These are phyloP conservation scores for Eupithecia exiguata DNA, from an alignment of 2,888 invertebrate genomes.

Conservation along the genomic window DNA sequence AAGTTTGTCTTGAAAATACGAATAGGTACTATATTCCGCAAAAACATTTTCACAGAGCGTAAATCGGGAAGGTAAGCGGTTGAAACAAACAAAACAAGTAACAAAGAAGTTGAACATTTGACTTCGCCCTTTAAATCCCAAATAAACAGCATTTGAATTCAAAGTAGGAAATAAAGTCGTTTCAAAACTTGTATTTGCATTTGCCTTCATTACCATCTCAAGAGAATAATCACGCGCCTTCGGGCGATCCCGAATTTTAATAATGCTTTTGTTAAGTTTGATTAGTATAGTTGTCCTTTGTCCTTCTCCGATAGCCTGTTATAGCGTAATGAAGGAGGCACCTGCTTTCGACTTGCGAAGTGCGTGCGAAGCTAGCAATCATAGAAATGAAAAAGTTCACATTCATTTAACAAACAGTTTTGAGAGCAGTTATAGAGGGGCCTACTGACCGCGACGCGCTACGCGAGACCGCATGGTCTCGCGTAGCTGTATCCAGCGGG, in stretches of 20 bases:
- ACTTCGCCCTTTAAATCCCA: not conserved
- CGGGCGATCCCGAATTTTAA: slow-evolving; percentile 57
- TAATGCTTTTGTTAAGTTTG: slow-evolving; percentile 63
- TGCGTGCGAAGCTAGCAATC: no score
- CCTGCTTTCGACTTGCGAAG: not conserved
- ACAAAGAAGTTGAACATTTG: not conserved
- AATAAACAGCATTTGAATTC: slow-evolving; percentile 1
- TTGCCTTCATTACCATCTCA: slow-evolving; percentile 57
- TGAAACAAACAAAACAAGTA: not conserved
- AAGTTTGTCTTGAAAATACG: not conserved
- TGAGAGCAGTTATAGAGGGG: no score
- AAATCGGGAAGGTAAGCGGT: not conserved
- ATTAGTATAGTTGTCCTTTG: slow-evolving; percentile 53
- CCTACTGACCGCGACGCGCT: no score
- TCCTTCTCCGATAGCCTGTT: slow-evolving; percentile 12
- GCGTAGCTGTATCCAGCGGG: no score
- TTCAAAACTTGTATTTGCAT: slow-evolving; percentile 14
- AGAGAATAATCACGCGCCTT: slow-evolving; percentile 60
- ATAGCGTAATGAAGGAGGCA: not conserved
- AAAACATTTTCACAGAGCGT: not conserved
- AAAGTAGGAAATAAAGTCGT: slow-evolving; percentile 22
- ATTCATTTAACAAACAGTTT: no score
- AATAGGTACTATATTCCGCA: not conserved
- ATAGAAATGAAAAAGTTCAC: no score
- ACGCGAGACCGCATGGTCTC: no score